Evolutionary conservation across 2,113 vertebrate species (phyloP).

Genomic region (Xenopus laevis): DNA sequence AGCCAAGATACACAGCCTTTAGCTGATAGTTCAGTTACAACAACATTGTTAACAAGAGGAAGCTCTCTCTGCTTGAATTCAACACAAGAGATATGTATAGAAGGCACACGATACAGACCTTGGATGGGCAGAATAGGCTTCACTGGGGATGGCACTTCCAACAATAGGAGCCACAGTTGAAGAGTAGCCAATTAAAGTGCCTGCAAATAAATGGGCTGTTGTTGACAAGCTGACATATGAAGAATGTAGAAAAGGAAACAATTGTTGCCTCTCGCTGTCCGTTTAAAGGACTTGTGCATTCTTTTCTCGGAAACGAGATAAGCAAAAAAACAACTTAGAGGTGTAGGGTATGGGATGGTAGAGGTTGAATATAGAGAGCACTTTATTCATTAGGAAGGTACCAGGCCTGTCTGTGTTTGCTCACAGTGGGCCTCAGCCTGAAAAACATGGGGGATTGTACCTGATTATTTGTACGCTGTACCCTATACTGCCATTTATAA

Average conservation of each 20-base stretch:
- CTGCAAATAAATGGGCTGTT: neutral
- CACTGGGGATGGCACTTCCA: neutral
- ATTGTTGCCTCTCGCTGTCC: neutral
- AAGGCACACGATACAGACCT: neutral
- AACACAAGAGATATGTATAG: neutral
- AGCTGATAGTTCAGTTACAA: constrained; percentile 7
- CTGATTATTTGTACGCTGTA: no score
- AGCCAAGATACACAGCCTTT: neutral
- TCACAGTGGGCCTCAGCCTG: no score
- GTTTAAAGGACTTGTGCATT: neutral
- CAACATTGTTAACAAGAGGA: constrained; percentile 7
- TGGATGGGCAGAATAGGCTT: neutral
- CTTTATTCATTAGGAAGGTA: no score
- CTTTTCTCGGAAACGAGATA: no score
- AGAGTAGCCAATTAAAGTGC: neutral
- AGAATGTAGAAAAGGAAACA: neutral
- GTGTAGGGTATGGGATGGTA: no score
- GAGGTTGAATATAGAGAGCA: no score
- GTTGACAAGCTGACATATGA: neutral
- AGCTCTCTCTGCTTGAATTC: constrained; percentile 2
- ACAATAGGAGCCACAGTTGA: constrained; percentile 4
- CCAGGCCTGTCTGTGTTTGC: no score
- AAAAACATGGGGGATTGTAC: no score
- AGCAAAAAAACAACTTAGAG: no score
- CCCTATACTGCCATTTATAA: no score